Conservation (phyloP, 1,140 invertebrate species). For the Lepeophtheirus salmonis region DNA sequence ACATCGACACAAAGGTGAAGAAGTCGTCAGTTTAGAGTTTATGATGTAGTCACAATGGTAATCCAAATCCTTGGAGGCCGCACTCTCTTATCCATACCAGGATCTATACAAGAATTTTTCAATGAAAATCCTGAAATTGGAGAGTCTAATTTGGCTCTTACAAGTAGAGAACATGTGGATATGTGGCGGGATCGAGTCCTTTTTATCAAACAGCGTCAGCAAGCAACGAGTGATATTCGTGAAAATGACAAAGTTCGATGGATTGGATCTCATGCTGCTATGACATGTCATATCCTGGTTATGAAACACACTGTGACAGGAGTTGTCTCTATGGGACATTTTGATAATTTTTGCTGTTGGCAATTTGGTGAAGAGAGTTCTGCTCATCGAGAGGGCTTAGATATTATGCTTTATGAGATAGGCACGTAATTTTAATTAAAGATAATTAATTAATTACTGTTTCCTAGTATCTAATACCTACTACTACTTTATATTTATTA, state of each 20-base stretch:
- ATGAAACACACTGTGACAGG: background rate
- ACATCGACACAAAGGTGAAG: background rate
- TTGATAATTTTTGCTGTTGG: constrained; percentile 18
- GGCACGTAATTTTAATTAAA: background rate
- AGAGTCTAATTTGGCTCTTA: constrained; percentile 1
- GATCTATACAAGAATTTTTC: background rate
- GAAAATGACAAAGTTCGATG: constrained; percentile 8
- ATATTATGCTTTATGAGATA: constrained; percentile 16
- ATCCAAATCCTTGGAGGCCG: constrained; percentile 3
- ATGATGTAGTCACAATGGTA: background rate
- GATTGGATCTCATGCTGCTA: constrained; percentile 14
- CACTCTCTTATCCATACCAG: background rate
- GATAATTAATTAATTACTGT: background rate
- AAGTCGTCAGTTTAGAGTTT: background rate
- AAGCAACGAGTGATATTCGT: constrained; percentile 15
- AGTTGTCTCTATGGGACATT: constrained; percentile 11
- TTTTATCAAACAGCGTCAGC: constrained; percentile 9
- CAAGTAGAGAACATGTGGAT: background rate
- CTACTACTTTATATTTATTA: no score
- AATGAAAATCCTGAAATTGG: constrained; percentile 4
- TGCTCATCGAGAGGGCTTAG: constrained; percentile 11
- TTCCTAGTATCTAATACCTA: background rate
- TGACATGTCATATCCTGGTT: constrained; percentile 14
- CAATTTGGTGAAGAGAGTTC: constrained; percentile 18
- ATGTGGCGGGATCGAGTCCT: constrained; percentile 14